Conservation (phyloP, 2,888 invertebrate species). For the Tetanocera ferruginea region DNA sequence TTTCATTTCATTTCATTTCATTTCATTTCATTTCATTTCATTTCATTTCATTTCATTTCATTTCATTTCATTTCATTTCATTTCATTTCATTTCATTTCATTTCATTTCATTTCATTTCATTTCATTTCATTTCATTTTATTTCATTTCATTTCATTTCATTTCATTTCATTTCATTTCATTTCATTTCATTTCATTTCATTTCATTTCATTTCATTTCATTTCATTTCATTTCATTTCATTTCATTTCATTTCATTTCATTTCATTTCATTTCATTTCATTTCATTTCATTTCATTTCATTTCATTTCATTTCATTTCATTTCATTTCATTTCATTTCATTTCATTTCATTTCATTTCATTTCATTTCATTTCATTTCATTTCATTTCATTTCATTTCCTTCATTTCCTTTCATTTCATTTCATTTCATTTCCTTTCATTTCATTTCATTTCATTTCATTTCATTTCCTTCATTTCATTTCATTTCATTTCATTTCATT, state of each 20-base stretch:
- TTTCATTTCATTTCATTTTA: slow-evolving; percentile 20
- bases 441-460: slow-evolving; percentile 20
- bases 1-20: background rate
- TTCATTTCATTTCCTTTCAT: slow-evolving; percentile 25
- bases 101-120: slow-evolving; percentile 12
- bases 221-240: slow-evolving; percentile 23
- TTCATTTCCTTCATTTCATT: background rate
- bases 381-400: slow-evolving; percentile 21
- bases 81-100: background rate
- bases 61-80: slow-evolving; percentile 4
- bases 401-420: slow-evolving; percentile 15
- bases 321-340: slow-evolving; percentile 23
- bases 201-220: slow-evolving; percentile 22
- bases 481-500: background rate
- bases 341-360: slow-evolving; percentile 24
- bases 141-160: slow-evolving; percentile 3
- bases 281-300: slow-evolving; percentile 21
- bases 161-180: slow-evolving; percentile 20
- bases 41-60: background rate
- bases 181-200: slow-evolving; percentile 24
- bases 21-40: background rate
- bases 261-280: slow-evolving; percentile 24
- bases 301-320: slow-evolving; percentile 23
- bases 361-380: slow-evolving; percentile 23
- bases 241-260: slow-evolving; percentile 21